phyloP scores from a whole-genome alignment of 2,113 vertebrate species.

The Plectropomus leopardus region DNA sequence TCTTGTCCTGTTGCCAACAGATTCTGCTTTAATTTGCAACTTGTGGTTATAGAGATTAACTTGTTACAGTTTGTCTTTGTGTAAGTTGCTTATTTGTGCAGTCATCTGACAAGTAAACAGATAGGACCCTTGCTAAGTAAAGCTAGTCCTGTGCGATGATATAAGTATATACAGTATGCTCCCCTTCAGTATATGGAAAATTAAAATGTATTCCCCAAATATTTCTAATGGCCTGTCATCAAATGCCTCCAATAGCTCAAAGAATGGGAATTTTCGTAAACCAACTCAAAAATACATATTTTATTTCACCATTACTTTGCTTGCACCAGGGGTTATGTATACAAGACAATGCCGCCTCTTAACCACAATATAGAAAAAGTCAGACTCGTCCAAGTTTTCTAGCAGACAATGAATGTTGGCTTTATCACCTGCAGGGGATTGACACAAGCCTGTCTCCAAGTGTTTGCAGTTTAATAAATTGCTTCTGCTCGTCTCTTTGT shows the following conservation, averaged over 20 bases:
- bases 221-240: background rate
- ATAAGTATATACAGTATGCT: background rate
- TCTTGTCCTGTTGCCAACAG: too few relatives aligned
- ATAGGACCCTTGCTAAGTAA: background rate
- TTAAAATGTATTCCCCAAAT: background rate
- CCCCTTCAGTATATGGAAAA: background rate
- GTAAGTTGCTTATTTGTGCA: too few relatives aligned
- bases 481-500: conserved; percentile 63
- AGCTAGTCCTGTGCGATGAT: background rate
- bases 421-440: conserved; percentile 34
- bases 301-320: background rate
- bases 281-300: background rate
- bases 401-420: conserved; percentile 6
- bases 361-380: background rate
- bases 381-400: conserved; percentile 14
- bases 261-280: background rate
- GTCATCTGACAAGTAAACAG: background rate
- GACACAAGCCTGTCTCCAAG: conserved; percentile 37
- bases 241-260: background rate
- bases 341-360: background rate
- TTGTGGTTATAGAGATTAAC: background rate
- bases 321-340: background rate
- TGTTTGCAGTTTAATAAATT: conserved; percentile 59
- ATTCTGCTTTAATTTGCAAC: too few relatives aligned
- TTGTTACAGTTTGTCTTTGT: background rate